These are phyloP conservation scores for Mormoops blainvillei DNA, from an alignment of 2,113 vertebrate species.

Conservation along the genomic window DNA sequence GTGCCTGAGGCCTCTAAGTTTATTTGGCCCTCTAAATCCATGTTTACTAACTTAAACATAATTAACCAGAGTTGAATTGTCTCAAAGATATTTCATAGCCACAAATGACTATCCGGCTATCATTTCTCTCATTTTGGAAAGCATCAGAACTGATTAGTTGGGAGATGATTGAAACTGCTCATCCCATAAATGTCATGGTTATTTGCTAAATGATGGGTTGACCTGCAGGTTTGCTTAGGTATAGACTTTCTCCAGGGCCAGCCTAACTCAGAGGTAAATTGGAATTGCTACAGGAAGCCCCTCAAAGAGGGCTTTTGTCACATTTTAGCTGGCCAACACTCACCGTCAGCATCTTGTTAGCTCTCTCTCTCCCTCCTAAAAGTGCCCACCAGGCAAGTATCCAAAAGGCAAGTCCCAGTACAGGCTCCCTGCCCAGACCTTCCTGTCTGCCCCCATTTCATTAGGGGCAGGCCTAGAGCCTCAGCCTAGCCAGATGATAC, in stretches of 20 bases:
- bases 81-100: background rate
- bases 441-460: background rate
- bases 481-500: background rate
- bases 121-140: background rate
- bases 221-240: background rate
- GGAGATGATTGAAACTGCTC: background rate
- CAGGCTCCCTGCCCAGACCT: background rate
- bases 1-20: background rate
- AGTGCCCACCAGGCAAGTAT: background rate
- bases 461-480: background rate
- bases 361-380: background rate
- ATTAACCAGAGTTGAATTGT: background rate
- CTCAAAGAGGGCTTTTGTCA: background rate
- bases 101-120: background rate
- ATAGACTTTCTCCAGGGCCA: background rate
- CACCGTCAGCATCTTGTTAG: accelerated
- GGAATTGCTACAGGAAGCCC: background rate
- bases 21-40: background rate
- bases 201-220: background rate
- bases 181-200: background rate
- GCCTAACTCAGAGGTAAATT: background rate
- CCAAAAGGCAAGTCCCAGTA: background rate
- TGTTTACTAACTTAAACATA: constrained; percentile 30
- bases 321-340: background rate
- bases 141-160: background rate